phyloP scores from a whole-genome alignment of 2,797 vertebrate genomes.

The Argya squamiceps region DNA sequence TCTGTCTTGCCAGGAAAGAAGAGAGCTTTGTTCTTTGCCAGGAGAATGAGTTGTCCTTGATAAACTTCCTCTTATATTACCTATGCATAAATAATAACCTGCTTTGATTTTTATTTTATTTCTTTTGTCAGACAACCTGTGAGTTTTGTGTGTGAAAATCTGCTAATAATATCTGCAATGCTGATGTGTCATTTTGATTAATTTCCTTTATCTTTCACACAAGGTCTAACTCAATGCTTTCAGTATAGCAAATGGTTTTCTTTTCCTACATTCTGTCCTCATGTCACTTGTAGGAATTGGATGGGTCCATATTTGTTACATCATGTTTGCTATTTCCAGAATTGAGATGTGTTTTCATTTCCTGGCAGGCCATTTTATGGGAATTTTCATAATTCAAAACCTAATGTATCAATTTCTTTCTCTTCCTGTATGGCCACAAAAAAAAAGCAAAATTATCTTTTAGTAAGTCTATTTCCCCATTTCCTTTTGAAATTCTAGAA shows the following conservation, averaged over 20 bases:
- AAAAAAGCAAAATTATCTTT: background rate
- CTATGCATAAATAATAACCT: background rate
- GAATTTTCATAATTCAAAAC: background rate
- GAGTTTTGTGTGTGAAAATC: background rate
- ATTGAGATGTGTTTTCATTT: background rate
- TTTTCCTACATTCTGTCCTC: background rate
- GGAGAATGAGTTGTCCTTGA: background rate
- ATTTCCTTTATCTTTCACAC: background rate
- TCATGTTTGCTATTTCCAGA: background rate
- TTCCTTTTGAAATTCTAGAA: background rate
- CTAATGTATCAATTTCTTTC: background rate
- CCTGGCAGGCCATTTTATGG: background rate
- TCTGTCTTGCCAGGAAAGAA: background rate
- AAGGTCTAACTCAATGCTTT: background rate
- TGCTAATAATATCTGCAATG: background rate
- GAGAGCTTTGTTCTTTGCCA: background rate
- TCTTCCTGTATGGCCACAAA: background rate
- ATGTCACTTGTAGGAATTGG: background rate
- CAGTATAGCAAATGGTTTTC: background rate
- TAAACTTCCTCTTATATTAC: background rate
- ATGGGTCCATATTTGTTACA: background rate
- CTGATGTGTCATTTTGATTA: background rate
- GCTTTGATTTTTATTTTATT: conserved; percentile 5
- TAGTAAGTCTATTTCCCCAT: background rate
- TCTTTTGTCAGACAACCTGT: background rate